A percentile compares a stretch with the other conserved stretches of the same genome.
Conservation (phyloP, 2,797 vertebrate species). For the Peromyscus attwateri region DNA sequence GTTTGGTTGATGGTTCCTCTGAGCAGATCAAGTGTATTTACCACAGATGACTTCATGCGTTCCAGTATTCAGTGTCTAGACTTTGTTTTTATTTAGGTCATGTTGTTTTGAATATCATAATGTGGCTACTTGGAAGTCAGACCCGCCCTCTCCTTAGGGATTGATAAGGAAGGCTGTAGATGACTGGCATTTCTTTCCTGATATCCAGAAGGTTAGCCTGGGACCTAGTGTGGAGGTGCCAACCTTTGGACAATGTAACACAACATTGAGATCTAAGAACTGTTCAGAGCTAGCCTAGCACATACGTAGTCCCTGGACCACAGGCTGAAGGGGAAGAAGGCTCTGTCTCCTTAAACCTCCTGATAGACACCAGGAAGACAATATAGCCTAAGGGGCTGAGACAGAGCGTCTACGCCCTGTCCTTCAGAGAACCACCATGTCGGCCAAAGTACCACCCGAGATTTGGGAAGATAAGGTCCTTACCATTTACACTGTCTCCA, state of each 20-base stretch:
- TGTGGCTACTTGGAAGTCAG: slow-evolving; percentile 6
- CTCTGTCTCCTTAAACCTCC: neutral
- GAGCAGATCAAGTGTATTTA: neutral
- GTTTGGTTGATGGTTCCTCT: neutral
- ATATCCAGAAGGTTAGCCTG: neutral
- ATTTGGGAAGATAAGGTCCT: neutral
- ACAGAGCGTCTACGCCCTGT: neutral
- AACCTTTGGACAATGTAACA: neutral
- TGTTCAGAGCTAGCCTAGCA: neutral
- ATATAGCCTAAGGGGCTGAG: neutral
- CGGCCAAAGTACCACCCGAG: neutral
- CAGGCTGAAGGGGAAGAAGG: neutral
- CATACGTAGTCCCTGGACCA: neutral
- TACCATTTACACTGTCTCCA: neutral
- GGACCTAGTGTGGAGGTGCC: neutral
- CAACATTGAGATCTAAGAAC: neutral
- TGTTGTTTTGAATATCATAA: neutral
- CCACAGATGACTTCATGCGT: neutral
- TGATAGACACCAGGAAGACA: neutral
- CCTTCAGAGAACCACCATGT: neutral
- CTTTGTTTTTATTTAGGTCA: neutral
- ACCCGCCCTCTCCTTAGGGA: neutral
- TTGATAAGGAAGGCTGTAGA: neutral
- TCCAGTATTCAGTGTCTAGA: neutral
- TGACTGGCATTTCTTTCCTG: neutral